These are phyloP conservation scores for Phacellophora camtschatica DNA, from an alignment of 30 jellyfish, hydroid and myxozoan species.

Conservation along the genomic window DNA sequence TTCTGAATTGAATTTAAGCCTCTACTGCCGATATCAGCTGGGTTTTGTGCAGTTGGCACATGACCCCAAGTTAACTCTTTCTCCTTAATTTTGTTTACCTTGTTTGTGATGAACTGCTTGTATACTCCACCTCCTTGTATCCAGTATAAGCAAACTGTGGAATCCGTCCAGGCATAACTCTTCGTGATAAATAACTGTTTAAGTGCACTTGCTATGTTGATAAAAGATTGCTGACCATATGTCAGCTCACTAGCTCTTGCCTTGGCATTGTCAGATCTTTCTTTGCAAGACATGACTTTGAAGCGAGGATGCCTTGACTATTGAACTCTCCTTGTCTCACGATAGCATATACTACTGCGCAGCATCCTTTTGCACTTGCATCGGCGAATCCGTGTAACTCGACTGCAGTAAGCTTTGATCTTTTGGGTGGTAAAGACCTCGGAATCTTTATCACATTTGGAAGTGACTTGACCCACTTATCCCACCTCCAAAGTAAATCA, in stretches of 20 bases:
- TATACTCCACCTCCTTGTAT: not conserved
- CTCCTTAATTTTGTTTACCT: constrained; percentile 12
- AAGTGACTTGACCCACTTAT: not conserved
- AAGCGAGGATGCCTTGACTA: not conserved
- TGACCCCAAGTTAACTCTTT: not conserved
- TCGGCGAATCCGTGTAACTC: constrained; percentile 3
- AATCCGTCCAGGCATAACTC: not conserved
- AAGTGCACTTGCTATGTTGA: not conserved
- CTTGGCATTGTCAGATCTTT: not conserved
- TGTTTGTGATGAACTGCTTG: not conserved
- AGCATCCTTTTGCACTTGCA: not conserved
- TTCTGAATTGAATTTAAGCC: not conserved
- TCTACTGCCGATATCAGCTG: constrained; percentile 48
- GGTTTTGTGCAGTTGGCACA: constrained; percentile 4
- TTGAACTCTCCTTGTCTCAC: not conserved
- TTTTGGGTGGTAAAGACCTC: not conserved
- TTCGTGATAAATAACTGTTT: not conserved
- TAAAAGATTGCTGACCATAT: constrained; percentile 65
- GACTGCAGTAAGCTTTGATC: not conserved
- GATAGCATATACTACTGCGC: not conserved
- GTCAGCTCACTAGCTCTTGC: constrained; percentile 63
- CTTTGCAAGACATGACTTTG: not conserved
- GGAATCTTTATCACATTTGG: not conserved
- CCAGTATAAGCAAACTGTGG: constrained; percentile 16
- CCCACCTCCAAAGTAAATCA: not conserved